Conservation (phyloP, 2,797 vertebrate genomes). For the Odontamblyopus rebecca region DNA sequence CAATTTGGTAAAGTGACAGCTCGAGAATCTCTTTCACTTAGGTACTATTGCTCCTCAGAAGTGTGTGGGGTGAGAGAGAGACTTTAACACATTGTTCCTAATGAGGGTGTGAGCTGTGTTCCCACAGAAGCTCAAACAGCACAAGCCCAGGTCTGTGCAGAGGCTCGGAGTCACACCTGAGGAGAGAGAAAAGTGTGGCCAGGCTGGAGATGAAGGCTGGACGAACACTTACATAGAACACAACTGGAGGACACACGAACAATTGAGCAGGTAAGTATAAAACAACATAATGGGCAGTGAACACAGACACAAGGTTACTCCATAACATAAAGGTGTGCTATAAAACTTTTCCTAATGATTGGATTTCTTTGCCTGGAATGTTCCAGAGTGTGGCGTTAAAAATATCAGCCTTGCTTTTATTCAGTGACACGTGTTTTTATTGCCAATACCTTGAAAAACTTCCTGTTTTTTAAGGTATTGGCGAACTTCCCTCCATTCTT, state of each 20-base stretch:
- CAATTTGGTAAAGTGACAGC: neutral
- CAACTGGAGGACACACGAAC: too few relatives aligned
- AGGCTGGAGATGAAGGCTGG: neutral
- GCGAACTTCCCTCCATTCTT: too few relatives aligned
- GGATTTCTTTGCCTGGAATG: neutral
- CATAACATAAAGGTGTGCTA: too few relatives aligned
- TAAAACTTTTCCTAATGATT: too few relatives aligned
- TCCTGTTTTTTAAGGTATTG: too few relatives aligned
- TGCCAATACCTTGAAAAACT: too few relatives aligned
- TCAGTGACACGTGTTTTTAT: too few relatives aligned
- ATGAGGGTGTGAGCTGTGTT: neutral
- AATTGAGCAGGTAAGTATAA: neutral
- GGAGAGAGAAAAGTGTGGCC: conserved; percentile 62
- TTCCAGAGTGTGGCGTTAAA: neutral
- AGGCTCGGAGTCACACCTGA: conserved; percentile 31
- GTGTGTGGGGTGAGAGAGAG: neutral
- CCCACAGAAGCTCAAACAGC: conserved; percentile 7
- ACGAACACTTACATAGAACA: too few relatives aligned
- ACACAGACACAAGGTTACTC: too few relatives aligned
- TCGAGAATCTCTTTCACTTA: neutral
- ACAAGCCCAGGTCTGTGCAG: conserved; percentile 14
- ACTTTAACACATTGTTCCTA: neutral
- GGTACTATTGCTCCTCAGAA: neutral
- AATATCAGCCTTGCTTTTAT: neutral
- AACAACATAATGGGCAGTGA: too few relatives aligned